Evolutionary conservation across 2,888 invertebrate species (phyloP).

Genomic region (Orgyia antiqua): DNA sequence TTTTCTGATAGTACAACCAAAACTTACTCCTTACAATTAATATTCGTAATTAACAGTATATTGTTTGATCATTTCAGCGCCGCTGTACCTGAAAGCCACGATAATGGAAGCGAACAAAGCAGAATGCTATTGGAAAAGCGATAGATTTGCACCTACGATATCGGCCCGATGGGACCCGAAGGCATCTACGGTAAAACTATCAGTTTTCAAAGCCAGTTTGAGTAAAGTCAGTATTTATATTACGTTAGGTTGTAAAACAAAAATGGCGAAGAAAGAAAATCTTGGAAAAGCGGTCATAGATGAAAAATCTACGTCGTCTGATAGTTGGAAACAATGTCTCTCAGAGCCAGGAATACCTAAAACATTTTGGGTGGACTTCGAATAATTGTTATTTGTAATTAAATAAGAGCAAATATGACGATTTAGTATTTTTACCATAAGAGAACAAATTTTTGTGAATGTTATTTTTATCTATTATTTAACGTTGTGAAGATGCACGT

Average conservation of each 20-base stretch:
- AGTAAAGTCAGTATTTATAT: constrained; percentile 81
- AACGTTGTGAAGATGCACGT: constrained; percentile 13
- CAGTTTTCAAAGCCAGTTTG: constrained; percentile 80
- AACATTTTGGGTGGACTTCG: constrained; percentile 79
- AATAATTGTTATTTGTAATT: constrained; percentile 35
- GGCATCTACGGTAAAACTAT: constrained; percentile 79
- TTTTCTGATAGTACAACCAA: no score
- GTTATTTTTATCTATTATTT: constrained; percentile 7
- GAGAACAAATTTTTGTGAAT: constrained; percentile 13
- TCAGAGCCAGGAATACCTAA: constrained; percentile 74
- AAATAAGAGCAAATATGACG: constrained; percentile 23
- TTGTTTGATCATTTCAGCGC: no score
- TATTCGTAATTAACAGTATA: no score
- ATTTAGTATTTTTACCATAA: constrained; percentile 13
- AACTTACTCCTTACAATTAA: no score
- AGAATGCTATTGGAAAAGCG: constrained; percentile 84
- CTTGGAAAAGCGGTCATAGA: constrained; percentile 83
- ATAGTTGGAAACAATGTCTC: constrained; percentile 81
- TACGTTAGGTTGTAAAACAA: constrained; percentile 81
- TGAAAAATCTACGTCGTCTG: constrained; percentile 75
- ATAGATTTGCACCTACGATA: constrained; percentile 84
- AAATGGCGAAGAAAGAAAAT: constrained; percentile 82
- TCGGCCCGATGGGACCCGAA: constrained; percentile 86
- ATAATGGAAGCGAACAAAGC: constrained; percentile 82
- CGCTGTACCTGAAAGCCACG: constrained; percentile 87